A percentile compares a stretch with the other conserved stretches of the same genome.
phyloP scores from a whole-genome alignment of 2,797 vertebrate species.

The Lagocephalus sceleratus region DNA sequence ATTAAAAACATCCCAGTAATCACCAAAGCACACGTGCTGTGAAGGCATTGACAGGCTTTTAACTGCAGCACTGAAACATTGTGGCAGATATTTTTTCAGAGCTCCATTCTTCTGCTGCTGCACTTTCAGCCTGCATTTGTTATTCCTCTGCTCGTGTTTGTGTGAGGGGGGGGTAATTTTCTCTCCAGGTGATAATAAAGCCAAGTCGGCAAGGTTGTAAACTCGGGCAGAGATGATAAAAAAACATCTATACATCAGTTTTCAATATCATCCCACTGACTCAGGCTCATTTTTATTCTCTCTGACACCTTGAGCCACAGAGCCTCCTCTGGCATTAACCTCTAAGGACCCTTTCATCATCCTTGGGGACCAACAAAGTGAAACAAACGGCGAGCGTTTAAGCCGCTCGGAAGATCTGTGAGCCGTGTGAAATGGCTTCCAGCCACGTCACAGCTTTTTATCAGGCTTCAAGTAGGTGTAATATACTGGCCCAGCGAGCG shows the following conservation, averaged over 20 bases:
- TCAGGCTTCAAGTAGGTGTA: slow-evolving; percentile 56
- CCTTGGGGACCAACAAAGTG: slow-evolving; percentile 42
- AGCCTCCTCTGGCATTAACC: slow-evolving; percentile 36
- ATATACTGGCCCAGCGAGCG: slow-evolving; percentile 53
- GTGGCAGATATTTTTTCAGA: no score
- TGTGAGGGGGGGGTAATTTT: slow-evolving; percentile 11
- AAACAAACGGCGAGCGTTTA: slow-evolving; percentile 48
- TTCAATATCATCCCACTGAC: slow-evolving; percentile 29
- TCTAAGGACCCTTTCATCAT: slow-evolving; percentile 42
- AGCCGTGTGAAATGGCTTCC: slow-evolving; percentile 49
- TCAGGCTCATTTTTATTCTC: slow-evolving; percentile 37
- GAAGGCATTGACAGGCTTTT: no score
- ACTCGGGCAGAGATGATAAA: slow-evolving; percentile 13
- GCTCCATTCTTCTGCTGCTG: background rate
- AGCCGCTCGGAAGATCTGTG: slow-evolving; percentile 29
- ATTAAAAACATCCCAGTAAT: no score
- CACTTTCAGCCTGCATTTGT: slow-evolving; percentile 5
- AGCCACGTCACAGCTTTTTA: slow-evolving; percentile 47
- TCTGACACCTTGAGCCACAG: slow-evolving; percentile 25
- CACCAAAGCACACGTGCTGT: no score
- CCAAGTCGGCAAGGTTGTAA: slow-evolving; percentile 20
- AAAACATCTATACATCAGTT: slow-evolving; percentile 39
- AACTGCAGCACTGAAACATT: no score
- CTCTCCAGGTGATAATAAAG: slow-evolving; percentile 32
- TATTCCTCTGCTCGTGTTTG: slow-evolving; percentile 23